These are phyloP conservation scores for Trochalopteron elliotii DNA, from an alignment of 2,113 vertebrate genomes.

Conservation along the genomic window DNA sequence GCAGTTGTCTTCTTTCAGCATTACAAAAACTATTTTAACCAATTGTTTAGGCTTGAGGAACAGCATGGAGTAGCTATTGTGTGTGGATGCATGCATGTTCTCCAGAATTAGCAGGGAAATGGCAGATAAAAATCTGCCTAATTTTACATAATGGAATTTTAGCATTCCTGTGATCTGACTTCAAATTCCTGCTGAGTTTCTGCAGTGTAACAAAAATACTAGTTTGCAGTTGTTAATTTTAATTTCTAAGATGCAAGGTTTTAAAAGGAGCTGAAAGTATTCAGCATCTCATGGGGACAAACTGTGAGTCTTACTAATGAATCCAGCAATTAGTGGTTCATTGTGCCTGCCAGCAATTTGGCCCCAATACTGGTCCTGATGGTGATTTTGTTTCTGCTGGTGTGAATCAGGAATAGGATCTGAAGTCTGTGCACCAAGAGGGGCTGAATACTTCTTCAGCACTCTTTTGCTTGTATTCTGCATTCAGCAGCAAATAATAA, in stretches of 20 bases:
- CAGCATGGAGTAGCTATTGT: slow-evolving; percentile 25
- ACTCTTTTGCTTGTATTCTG: neutral
- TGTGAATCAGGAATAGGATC: slow-evolving; percentile 31
- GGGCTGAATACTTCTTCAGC: neutral
- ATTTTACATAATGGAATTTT: slow-evolving; percentile 42
- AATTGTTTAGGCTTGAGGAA: slow-evolving; percentile 33
- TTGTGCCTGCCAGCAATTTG: slow-evolving; percentile 66
- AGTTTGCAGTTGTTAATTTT: slow-evolving; percentile 59
- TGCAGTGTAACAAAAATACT: slow-evolving; percentile 37
- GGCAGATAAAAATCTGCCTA: slow-evolving; percentile 40
- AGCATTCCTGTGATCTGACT: slow-evolving; percentile 54
- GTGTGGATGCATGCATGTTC: neutral
- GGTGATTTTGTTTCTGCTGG: slow-evolving; percentile 46
- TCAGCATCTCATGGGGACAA: slow-evolving; percentile 55
- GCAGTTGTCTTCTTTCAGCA: slow-evolving; percentile 49
- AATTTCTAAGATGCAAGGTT: slow-evolving; percentile 40
- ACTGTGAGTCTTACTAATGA: slow-evolving; percentile 64
- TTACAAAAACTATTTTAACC: slow-evolving; percentile 53
- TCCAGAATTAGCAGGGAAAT: slow-evolving; percentile 26
- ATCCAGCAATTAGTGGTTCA: slow-evolving; percentile 61
- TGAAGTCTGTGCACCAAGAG: slow-evolving; percentile 19
- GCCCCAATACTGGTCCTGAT: slow-evolving; percentile 26
- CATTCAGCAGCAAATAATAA: neutral
- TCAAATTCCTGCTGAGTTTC: slow-evolving; percentile 36
- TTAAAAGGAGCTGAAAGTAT: slow-evolving; percentile 45